phyloP scores from a whole-genome alignment of 1,140 invertebrate genomes.

The Calosoma granatense region DNA sequence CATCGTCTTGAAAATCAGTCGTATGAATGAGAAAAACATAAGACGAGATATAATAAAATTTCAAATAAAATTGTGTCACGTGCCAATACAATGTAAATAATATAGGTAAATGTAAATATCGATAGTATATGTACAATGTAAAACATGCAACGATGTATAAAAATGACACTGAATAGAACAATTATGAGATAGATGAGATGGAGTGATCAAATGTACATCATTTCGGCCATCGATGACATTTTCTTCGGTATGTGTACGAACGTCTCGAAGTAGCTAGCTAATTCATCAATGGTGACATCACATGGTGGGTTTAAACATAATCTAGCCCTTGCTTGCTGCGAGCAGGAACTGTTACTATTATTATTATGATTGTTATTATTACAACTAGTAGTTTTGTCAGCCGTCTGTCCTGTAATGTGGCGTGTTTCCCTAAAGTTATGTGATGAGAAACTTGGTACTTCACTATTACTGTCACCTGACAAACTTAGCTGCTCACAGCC shows the following conservation, averaged over 20 bases:
- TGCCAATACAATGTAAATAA: no score
- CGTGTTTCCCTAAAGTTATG: slow-evolving; percentile 23
- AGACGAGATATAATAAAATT: not conserved
- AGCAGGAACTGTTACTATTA: slow-evolving; percentile 36
- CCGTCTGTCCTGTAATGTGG: not conserved
- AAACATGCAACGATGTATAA: not conserved
- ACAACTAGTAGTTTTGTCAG: not conserved
- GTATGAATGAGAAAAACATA: no score
- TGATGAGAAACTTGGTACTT: slow-evolving; percentile 21
- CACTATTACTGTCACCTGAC: slow-evolving; percentile 20
- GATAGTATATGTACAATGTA: no score
- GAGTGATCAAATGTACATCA: slow-evolving; percentile 77
- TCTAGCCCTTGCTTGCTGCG: slow-evolving; percentile 47
- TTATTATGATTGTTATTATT: slow-evolving; percentile 14
- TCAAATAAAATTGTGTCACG: not conserved
- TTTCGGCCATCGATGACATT: slow-evolving; percentile 92
- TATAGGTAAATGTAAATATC: no score
- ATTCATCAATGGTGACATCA: slow-evolving; percentile 79
- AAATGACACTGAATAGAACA: not conserved
- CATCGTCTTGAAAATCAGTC: no score
- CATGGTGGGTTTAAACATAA: slow-evolving; percentile 47
- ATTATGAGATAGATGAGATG: not conserved
- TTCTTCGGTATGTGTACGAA: slow-evolving; percentile 91
- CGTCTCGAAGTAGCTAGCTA: slow-evolving; percentile 87
- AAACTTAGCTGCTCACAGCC: slow-evolving; percentile 30